These are phyloP conservation scores for Sarcophilus harrisii DNA, from an alignment of 2,797 vertebrate species.

Conservation along the genomic window DNA sequence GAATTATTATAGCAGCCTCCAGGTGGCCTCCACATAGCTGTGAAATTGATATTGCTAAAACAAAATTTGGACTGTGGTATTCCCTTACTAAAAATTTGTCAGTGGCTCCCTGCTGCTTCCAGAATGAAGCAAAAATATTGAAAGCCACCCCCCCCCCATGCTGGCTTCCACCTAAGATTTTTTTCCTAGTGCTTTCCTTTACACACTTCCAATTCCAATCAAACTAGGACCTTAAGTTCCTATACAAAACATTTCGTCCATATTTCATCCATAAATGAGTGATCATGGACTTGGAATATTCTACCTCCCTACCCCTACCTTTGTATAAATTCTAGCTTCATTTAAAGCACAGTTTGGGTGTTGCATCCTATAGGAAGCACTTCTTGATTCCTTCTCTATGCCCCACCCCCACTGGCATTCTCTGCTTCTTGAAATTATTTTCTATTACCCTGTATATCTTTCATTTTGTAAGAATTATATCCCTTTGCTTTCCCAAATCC, in stretches of 20 bases:
- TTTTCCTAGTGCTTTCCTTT: neutral
- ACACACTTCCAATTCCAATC: neutral
- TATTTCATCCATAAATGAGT: neutral
- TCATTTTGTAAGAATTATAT: neutral
- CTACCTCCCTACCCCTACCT: neutral
- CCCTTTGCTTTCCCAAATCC: neutral
- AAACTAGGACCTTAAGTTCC: neutral
- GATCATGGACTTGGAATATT: neutral
- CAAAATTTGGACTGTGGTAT: neutral
- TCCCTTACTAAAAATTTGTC: neutral
- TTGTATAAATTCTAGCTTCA: neutral
- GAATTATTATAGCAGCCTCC: neutral
- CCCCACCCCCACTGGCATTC: neutral
- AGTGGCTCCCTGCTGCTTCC: neutral
- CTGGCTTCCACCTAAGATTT: neutral
- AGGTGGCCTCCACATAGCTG: neutral
- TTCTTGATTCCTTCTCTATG: neutral
- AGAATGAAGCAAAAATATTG: neutral
- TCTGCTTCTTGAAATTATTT: neutral
- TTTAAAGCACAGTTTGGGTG: neutral
- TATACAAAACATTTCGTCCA: neutral
- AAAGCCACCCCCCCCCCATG: neutral
- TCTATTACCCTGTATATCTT: neutral
- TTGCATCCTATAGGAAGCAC: neutral
- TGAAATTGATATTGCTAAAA: neutral